A percentile compares a stretch with the other conserved stretches of the same genome.
Evolutionary conservation across 1,140 invertebrate genomes (phyloP).

Genomic region (Druon quercuslanigerum): DNA sequence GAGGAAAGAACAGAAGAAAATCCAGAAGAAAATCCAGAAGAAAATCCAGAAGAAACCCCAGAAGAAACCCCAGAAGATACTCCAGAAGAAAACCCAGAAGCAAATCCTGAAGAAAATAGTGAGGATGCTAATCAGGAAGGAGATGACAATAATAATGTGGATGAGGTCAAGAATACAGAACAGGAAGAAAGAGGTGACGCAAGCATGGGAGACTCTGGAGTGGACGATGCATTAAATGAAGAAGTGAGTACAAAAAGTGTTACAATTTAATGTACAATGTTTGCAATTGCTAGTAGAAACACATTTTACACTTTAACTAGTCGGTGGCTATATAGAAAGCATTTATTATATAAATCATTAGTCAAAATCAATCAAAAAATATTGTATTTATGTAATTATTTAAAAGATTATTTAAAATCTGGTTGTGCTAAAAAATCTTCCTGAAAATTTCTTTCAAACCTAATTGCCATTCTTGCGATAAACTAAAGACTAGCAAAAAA

Average conservation of each 20-base stretch:
- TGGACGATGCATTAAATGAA: constrained; percentile 61
- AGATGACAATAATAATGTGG: constrained; percentile 56
- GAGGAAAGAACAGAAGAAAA: constrained; percentile 52
- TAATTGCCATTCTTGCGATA: too few relatives aligned
- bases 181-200: constrained; percentile 62
- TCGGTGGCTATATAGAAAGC: too few relatives aligned
- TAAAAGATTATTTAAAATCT: too few relatives aligned
- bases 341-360: too few relatives aligned
- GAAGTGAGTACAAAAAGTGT: constrained; percentile 60
- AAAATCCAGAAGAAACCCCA: constrained; percentile 43
- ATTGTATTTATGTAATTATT: too few relatives aligned
- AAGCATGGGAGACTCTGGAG: constrained; percentile 66
- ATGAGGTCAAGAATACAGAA: constrained; percentile 31
- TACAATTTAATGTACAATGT: background rate
- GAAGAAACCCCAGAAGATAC: constrained; percentile 72
- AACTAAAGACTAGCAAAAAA: too few relatives aligned
- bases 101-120: constrained; percentile 71
- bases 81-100: constrained; percentile 58
- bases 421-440: too few relatives aligned
- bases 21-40: constrained; percentile 44
- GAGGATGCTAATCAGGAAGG: constrained; percentile 66
- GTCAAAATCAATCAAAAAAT: too few relatives aligned
- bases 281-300: background rate
- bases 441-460: too few relatives aligned
- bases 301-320: too few relatives aligned